Base-by-base conservation (phyloP, 2,888 invertebrate species). In the Bombyx huttoni region DNA sequence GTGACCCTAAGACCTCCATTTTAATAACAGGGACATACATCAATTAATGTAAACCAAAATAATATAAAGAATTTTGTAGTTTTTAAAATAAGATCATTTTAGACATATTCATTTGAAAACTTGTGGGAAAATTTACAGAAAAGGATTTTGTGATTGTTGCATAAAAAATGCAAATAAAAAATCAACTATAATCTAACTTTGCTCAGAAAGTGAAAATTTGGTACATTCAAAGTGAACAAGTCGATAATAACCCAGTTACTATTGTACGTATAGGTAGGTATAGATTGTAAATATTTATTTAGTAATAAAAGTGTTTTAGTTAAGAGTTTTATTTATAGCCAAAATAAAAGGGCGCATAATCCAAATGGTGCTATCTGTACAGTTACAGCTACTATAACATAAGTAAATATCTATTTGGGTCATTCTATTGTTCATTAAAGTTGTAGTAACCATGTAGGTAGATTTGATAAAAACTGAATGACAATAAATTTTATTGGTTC, bases 281-380 rank as follows among this genome's bases (percentile, higher is more conserved):
- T 8, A 40, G 12, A 40, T 40, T 40, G 40, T 40, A 40, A 64
- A 58, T 60, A 58, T 49, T 58, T 40, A 40, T 40, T 40, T 8
- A 40, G 12, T 40, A 40, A 10, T 40, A 10, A 40, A 40, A 40
- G 40, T 40, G 7, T 40, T 40, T 40, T 40, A 40, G 40, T 40
- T 10, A 40, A 40, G 12, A 40, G 12, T 6, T 40, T 6, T 51
- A 49, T 54, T 55, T 51, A 53, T 51, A 55, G 64, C 61, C 60
- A 65, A 70, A 72, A 58, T 53, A 53, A 63, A 64, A 51, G 56
- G 56, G 67, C 67, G 73, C 67, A 61, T 59, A 68, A 78, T 78
- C 73, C 71, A 73, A 72, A 75, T 75, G 82, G 81, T 82, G 82
- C 81, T 81, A 70, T 62, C 62, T 40, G 40, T 5, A 40, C 40